phyloP scores from a whole-genome alignment of 2,113 vertebrate species.

The Bagarius yarrelli region DNA sequence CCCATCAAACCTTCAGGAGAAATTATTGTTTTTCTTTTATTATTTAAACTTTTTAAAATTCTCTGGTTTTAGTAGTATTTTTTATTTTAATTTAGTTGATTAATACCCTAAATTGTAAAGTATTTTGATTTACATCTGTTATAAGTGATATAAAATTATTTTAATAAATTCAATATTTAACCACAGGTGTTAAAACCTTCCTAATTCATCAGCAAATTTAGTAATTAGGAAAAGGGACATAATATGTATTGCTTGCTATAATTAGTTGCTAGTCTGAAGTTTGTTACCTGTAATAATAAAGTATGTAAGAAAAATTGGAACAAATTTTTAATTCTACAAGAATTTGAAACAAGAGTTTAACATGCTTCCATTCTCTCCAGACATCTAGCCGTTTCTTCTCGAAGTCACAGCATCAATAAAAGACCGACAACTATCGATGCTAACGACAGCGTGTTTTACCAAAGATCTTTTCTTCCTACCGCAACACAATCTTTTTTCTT shows the following conservation, averaged over 20 bases:
- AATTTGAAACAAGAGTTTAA: not conserved
- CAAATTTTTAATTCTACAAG: no score
- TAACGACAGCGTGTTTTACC: not conserved
- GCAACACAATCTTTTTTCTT: not conserved
- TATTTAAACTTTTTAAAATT: no score
- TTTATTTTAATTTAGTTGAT: no score
- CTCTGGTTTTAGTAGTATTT: no score
- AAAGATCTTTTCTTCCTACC: not conserved
- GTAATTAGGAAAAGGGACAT: not conserved
- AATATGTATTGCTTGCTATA: not conserved
- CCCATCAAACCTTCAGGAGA: no score
- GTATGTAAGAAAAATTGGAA: no score
- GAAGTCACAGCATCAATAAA: not conserved
- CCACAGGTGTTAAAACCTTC: not conserved
- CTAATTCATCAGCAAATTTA: not conserved
- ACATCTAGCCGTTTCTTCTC: not conserved
- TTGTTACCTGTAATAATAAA: not conserved
- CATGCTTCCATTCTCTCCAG: not conserved
- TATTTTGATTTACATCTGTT: no score
- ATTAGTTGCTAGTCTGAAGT: not conserved
- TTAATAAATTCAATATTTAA: not conserved
- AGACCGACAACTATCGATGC: not conserved
- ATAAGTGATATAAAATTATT: no score
- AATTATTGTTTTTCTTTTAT: no score
- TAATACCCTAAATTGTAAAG: no score